phyloP scores from a whole-genome alignment of 2,797 vertebrate species.

The Typhlichthys subterraneus region DNA sequence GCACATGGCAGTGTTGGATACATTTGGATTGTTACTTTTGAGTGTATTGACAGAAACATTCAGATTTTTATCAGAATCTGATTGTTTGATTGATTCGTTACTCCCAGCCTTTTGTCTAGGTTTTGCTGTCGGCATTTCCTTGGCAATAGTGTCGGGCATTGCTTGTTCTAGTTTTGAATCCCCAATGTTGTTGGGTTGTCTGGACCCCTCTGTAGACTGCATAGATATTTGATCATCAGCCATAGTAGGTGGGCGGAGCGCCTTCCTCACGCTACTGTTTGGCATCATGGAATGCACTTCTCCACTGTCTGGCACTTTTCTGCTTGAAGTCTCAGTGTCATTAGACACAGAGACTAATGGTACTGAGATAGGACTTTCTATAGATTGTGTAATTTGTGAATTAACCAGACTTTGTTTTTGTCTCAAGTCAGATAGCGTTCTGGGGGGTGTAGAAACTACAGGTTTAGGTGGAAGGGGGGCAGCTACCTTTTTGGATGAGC shows the following conservation, averaged over 20 bases:
- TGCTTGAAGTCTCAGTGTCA: slow-evolving; percentile 14
- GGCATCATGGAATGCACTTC: slow-evolving; percentile 16
- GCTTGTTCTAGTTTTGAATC: slow-evolving; percentile 28
- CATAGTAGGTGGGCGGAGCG: slow-evolving; percentile 21
- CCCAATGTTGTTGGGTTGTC: slow-evolving; percentile 29
- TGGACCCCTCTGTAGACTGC: slow-evolving; percentile 27
- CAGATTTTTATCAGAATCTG: slow-evolving; percentile 31
- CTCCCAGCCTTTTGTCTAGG: slow-evolving; percentile 64
- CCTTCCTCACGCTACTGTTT: slow-evolving; percentile 30
- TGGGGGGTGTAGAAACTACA: slow-evolving; percentile 11
- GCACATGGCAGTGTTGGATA: slow-evolving; percentile 20
- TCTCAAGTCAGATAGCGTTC: slow-evolving; percentile 20
- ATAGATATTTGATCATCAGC: slow-evolving; percentile 8
- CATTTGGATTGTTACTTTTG: slow-evolving; percentile 8
- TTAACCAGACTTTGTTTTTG: slow-evolving; percentile 32
- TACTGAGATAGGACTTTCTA: slow-evolving; percentile 20
- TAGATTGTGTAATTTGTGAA: slow-evolving; percentile 22
- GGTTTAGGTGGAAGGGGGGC: slow-evolving; percentile 61
- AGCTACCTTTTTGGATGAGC: slow-evolving; percentile 42
- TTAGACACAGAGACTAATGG: slow-evolving; percentile 22
- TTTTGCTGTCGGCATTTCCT: slow-evolving; percentile 64
- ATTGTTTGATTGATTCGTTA: slow-evolving; percentile 40
- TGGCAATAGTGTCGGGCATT: slow-evolving; percentile 13
- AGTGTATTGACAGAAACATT: slow-evolving; percentile 5
- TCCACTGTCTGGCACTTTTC: neutral